Evolutionary conservation across 2,888 invertebrate genomes (phyloP), one percentile per base, ranked within the genome.

Genomic region (Cantharis lateralis): DNA sequence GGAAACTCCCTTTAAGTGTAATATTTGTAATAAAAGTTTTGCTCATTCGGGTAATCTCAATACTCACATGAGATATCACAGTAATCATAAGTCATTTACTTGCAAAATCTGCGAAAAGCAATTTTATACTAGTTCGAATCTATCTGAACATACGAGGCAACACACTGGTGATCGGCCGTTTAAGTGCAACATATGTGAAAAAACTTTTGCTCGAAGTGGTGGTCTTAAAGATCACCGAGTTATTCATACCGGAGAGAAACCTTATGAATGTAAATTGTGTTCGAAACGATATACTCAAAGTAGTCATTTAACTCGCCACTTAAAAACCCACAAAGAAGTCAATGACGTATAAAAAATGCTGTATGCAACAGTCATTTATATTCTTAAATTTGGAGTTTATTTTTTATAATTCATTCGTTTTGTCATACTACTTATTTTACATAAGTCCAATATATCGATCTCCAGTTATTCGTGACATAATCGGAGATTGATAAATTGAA

Each of bases 201-300:
- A 91, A 80, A 87, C 89, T 4, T 89, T 91, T 71, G 87, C 90
- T 0, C 85, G 91, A 63, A 90, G 89, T 26, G 88, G 90, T 68
- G 89, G 90, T 85, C 83, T 91, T 75, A 85, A 85, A 76, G 88
- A 90, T 28, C 92, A 92, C 82, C 83, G 90, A 71, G 82, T 91
- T n/a, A 89, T 89, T 68, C 91, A 92, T 83, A 91, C 91, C 1
- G 89, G 91, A 24, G 90, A 91, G 80, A 91, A 91, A 83, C 92
- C 92, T 3, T 90, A 90, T 84, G 87, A 88, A 32, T 92, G 92
- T 85, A 88, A 88, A 16, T 77, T 87, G 16, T 92, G 91, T 76
- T 72, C 82, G 0, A 86, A 85, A 77, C 80, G 82, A 68, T 87
- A 85, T 72, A 84, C 85, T 5, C 86, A 87, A 74, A 84, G 81